These are phyloP conservation scores for Pentamera pediparva DNA, from an alignment of 53 echinoderm and acorn worm species.

Conservation along the genomic window DNA sequence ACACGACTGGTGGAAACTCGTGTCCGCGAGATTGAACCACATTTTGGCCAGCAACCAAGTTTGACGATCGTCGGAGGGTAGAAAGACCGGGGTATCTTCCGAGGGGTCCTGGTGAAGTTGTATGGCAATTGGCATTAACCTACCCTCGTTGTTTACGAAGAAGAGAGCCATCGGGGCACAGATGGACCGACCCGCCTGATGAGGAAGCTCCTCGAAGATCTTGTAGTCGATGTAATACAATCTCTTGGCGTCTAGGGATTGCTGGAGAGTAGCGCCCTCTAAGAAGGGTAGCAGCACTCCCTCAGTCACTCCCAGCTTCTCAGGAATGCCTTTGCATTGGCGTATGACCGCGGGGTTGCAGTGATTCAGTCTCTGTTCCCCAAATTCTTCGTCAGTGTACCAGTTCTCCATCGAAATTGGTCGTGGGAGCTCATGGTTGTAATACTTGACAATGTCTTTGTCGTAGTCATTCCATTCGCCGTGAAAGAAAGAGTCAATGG, in stretches of 20 bases:
- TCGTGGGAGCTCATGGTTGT: not conserved
- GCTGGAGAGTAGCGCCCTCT: conserved; percentile 45
- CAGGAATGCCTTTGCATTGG: not conserved
- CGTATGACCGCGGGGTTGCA: conserved; percentile 18
- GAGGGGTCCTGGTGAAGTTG: not conserved
- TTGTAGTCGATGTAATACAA: conserved; percentile 58
- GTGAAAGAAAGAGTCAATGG: not conserved
- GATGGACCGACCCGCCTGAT: conserved; percentile 28
- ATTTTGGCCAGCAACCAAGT: conserved; percentile 92
- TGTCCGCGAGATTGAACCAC: conserved; percentile 92
- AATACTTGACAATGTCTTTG: not conserved
- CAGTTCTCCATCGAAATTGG: not conserved
- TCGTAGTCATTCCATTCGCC: not conserved
- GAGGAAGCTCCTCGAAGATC: conserved; percentile 38
- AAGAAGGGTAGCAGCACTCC: conserved; percentile 42
- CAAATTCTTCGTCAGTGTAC: conserved; percentile 2
- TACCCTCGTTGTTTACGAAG: not conserved
- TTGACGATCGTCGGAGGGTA: conserved; percentile 66
- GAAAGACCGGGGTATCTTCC: conserved; percentile 39
- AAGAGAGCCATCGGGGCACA: conserved; percentile 6
- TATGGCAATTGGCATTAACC: conserved; percentile 10
- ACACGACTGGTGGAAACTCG: conserved; percentile 73
- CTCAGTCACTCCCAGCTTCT: conserved; percentile 50
- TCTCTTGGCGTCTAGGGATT: conserved; percentile 44
- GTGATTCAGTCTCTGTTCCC: conserved; percentile 7